A percentile compares a stretch with the other conserved stretches of the same genome.
Evolutionary conservation across 2,888 invertebrate species (phyloP).

Genomic region (Gryllus longicercus): DNA sequence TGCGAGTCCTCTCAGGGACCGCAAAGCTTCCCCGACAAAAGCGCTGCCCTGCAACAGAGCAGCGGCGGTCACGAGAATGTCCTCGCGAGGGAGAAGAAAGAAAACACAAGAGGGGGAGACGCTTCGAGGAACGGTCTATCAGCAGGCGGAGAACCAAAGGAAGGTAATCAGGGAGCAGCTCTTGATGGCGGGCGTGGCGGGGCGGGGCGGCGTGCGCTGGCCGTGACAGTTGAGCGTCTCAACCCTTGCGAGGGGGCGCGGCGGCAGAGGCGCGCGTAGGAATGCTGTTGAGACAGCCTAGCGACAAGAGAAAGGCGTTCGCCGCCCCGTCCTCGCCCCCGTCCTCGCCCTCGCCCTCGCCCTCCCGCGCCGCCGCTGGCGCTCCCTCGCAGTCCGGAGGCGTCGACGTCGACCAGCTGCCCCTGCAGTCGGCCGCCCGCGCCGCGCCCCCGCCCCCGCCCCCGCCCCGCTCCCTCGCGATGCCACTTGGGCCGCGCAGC

Average conservation of each 20-base stretch:
- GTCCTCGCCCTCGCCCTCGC: too few species aligned
- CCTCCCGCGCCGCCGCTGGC: too few species aligned
- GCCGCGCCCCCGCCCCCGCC: too few species aligned
- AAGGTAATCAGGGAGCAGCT: not conserved
- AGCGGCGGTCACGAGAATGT: not conserved
- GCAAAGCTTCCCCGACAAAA: too few species aligned
- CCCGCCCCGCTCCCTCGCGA: too few species aligned
- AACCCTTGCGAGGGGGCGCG: slow-evolving; percentile 17
- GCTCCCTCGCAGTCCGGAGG: too few species aligned
- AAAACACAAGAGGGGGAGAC: slow-evolving; percentile 5
- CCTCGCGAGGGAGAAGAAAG: not conserved
- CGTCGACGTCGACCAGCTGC: too few species aligned
- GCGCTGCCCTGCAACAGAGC: not conserved
- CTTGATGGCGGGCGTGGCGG: not conserved
- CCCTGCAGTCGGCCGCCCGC: too few species aligned
- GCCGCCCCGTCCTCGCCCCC: too few species aligned
- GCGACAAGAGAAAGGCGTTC: not conserved
- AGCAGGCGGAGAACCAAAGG: not conserved
- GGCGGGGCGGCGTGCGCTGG: not conserved
- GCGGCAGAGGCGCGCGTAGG: not conserved
- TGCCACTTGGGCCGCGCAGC: too few species aligned
- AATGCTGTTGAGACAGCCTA: not conserved
- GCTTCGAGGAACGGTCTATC: not conserved
- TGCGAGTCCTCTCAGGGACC: too few species aligned
- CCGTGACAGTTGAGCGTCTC: slow-evolving; percentile 10